These are phyloP conservation scores for Cotesia chilonis DNA, from an alignment of 1,140 invertebrate genomes.

Conservation along the genomic window DNA sequence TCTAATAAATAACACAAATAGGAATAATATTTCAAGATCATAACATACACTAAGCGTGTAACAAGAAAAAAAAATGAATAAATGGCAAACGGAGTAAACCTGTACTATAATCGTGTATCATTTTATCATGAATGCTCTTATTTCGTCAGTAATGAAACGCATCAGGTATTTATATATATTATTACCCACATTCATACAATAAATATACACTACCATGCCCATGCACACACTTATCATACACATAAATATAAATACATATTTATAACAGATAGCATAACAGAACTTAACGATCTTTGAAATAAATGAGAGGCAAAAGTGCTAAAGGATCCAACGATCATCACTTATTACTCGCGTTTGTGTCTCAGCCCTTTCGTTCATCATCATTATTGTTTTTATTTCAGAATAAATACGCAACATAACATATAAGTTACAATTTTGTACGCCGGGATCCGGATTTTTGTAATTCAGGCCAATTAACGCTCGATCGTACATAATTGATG, in stretches of 20 bases:
- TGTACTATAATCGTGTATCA: conserved; percentile 27
- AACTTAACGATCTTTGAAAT: conserved; percentile 17
- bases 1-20: background rate
- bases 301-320: conserved; percentile 17
- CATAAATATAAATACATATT: no score
- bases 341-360: background rate
- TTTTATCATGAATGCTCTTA: conserved; percentile 22
- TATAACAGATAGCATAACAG: background rate
- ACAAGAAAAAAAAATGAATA: conserved; percentile 11
- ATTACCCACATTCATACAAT: background rate
- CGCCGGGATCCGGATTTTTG: conserved; percentile 41
- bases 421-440: conserved; percentile 37
- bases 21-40: background rate
- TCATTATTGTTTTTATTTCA: background rate
- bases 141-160: conserved; percentile 31
- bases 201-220: background rate
- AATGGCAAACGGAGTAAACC: conserved; percentile 26
- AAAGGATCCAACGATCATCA: conserved; percentile 14
- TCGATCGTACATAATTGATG: conserved; percentile 40
- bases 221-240: no score
- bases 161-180: background rate
- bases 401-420: conserved; percentile 36
- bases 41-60: background rate
- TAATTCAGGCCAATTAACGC: conserved; percentile 47
- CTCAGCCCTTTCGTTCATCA: background rate